These are phyloP conservation scores for Drosophila differens DNA, from an alignment of 2,888 invertebrate genomes.

Conservation along the genomic window DNA sequence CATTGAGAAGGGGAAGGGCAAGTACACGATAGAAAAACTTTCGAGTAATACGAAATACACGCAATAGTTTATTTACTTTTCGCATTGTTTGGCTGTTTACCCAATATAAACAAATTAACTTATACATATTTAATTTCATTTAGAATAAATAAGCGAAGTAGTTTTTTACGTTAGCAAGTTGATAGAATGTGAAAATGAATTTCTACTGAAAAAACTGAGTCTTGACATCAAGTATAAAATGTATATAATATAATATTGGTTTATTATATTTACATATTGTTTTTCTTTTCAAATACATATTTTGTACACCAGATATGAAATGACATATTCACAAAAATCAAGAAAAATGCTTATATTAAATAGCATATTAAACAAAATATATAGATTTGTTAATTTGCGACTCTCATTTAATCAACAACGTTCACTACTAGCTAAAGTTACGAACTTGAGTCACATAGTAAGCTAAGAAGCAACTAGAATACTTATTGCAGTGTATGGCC, in stretches of 20 bases:
- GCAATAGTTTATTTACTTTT: neutral
- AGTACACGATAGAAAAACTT: constrained; percentile 40
- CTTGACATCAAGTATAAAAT: neutral
- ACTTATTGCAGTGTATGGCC: constrained; percentile 29
- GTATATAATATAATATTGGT: too few relatives aligned
- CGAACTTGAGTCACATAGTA: neutral
- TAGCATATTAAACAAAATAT: neutral
- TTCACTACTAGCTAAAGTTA: neutral
- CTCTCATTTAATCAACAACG: neutral
- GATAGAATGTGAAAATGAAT: neutral
- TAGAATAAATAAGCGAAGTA: neutral
- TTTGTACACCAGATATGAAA: neutral
- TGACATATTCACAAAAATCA: neutral
- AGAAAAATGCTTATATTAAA: neutral
- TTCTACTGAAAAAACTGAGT: neutral
- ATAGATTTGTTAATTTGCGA: neutral
- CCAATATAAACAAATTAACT: constrained; percentile 21
- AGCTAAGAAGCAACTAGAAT: neutral
- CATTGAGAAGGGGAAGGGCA: neutral
- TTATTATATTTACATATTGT: too few relatives aligned
- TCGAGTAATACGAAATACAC: constrained; percentile 7
- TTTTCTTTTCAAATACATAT: neutral
- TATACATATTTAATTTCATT: neutral
- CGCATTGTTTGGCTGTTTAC: constrained; percentile 13
- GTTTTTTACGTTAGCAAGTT: neutral